phyloP scores from a whole-genome alignment of 2,888 invertebrate genomes.

The Drosophila glabriapex region DNA sequence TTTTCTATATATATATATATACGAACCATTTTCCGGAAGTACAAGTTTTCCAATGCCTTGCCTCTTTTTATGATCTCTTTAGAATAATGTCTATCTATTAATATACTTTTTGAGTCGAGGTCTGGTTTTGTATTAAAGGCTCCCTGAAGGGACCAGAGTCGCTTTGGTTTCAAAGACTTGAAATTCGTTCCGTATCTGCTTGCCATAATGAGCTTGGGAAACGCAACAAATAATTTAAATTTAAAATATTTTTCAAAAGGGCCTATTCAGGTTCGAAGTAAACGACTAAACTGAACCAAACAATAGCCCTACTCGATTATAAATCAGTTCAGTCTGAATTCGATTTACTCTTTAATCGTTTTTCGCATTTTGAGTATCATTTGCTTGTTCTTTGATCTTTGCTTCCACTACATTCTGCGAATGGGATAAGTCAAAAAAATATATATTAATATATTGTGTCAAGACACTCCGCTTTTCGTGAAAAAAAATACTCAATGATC shows the following conservation, averaged over 20 bases:
- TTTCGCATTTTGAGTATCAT: background rate
- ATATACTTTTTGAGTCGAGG: background rate
- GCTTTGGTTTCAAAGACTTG: background rate
- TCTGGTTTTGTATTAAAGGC: background rate
- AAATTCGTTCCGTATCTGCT: background rate
- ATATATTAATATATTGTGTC: background rate
- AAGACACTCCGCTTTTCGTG: background rate
- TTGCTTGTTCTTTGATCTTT: background rate
- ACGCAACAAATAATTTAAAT: background rate
- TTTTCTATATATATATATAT: background rate
- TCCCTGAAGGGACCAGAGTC: background rate
- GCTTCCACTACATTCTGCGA: background rate
- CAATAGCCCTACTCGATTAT: background rate
- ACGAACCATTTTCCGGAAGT: constrained; percentile 57
- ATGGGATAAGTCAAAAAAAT: background rate
- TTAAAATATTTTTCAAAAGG: background rate
- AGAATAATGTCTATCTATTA: constrained; percentile 7
- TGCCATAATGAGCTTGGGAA: background rate
- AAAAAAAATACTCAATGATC: no score
- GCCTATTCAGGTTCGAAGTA: background rate
- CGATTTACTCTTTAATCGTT: background rate
- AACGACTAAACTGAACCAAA: background rate
- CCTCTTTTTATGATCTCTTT: constrained; percentile 36
- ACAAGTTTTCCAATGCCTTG: constrained; percentile 46
- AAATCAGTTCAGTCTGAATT: background rate